Base-by-base conservation (phyloP, 2,888 invertebrate genomes). In the Trichogramma evanescens region DNA sequence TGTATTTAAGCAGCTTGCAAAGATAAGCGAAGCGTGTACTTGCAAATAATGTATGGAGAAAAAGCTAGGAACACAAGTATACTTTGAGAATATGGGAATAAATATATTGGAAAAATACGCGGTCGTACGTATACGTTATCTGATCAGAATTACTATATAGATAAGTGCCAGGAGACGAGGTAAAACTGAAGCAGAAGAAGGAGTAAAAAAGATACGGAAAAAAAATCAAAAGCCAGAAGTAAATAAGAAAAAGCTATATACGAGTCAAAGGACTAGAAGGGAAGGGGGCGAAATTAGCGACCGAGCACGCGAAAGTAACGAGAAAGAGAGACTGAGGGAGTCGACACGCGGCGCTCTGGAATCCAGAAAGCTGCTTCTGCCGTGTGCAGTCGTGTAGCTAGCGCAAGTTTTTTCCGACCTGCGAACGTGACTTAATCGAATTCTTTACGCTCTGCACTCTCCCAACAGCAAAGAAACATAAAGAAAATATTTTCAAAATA, bases 401-500 rank as follows among this genome's bases (percentile, higher is more conserved):
- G 26, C 39, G 10, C 41, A 46, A 48, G 43, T 3, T 38, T 56
- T 56, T 48, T 50, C 8, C 10, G 10, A 13, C 54, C 50, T 43
- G 49, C 38, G 41, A 6, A 5, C 5, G n/a, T 5, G 39, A 48
- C 54, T 58, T 61, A 55, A 61, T 61, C 61, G 58, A 61, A 61
- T 61, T 58, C 58, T 61, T 61, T 52, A 58, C 58, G 57, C 58
- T 58, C 54, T 54, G 50, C 6, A 44, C 54, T 58, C 58, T 55
- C 26, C 26, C 2, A 26, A 26, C 26, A 2, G 26, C 26, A 26
- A 26, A 26, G 26, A 26, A 26, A 26, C 26, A 26, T 26, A 26
- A 26, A 26, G 26, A 26, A 26, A 26, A 26, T 26, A 26, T 26
- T 26, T 26, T 26, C 26, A 26, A 26, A 26, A 3, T 26, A 26